These are phyloP conservation scores for Apamea anceps DNA, from an alignment of 2,888 invertebrate species.

Conservation along the genomic window DNA sequence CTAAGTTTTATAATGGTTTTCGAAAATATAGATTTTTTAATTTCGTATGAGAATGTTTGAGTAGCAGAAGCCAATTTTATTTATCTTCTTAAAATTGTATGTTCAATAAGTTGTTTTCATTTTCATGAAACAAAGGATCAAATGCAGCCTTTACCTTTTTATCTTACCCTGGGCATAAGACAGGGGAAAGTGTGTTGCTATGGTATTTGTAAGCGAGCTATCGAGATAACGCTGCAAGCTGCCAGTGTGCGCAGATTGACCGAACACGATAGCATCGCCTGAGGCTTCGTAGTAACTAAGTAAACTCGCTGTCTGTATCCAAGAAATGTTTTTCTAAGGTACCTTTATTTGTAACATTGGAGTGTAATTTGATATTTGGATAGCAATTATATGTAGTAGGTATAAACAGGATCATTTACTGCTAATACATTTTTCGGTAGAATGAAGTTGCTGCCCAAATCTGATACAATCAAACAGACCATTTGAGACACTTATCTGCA, in stretches of 20 bases:
- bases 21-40: slow-evolving; percentile 64
- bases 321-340: slow-evolving; percentile 8
- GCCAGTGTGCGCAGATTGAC: slow-evolving; percentile 51
- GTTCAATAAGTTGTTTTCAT: slow-evolving; percentile 16
- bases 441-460: neutral
- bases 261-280: slow-evolving; percentile 43
- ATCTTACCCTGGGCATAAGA: slow-evolving; percentile 39
- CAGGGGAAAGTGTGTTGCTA: slow-evolving; percentile 55
- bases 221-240: slow-evolving; percentile 56
- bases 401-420: neutral
- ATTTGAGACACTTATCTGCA: neutral
- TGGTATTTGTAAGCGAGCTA: slow-evolving; percentile 55
- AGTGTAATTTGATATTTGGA: slow-evolving; percentile 11
- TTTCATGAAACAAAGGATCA: slow-evolving; percentile 13
- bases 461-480: neutral
- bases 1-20: slow-evolving; percentile 64
- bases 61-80: slow-evolving; percentile 6
- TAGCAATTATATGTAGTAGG: neutral
- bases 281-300: slow-evolving; percentile 28
- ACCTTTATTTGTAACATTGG: slow-evolving; percentile 11
- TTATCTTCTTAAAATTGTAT: neutral
- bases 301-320: slow-evolving; percentile 14
- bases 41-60: slow-evolving; percentile 41
- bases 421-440: too few relatives aligned
- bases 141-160: slow-evolving; percentile 42